Conservation (phyloP, 2,113 vertebrate genomes). For the Scopus umbretta region DNA sequence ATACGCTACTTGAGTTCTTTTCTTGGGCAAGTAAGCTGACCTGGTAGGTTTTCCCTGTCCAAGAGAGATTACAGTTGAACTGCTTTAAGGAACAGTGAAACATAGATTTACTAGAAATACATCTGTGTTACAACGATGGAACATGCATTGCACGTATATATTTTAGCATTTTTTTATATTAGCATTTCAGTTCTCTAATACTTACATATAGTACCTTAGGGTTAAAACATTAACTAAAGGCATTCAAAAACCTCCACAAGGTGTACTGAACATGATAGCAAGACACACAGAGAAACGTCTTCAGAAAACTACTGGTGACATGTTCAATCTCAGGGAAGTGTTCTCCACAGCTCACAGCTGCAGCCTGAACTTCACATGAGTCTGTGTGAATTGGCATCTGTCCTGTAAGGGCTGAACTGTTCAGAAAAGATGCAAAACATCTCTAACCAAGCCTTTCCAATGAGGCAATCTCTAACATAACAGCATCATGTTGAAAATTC, state of each 20-base stretch:
- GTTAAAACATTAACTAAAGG: not conserved
- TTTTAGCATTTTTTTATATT: not conserved
- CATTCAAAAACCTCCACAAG: not conserved
- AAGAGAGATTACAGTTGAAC: not conserved
- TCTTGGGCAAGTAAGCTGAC: not conserved
- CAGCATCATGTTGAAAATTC: not conserved
- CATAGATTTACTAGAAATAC: not conserved
- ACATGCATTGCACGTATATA: fast-evolving
- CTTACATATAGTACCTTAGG: not conserved
- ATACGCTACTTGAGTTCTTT: not conserved
- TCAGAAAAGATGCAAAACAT: constrained; percentile 11
- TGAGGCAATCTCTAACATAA: not conserved
- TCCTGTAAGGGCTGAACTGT: not conserved
- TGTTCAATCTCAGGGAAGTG: not conserved
- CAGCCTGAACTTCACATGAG: not conserved
- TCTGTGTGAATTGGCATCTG: constrained; percentile 1
- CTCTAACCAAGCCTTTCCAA: not conserved
- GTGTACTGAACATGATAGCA: not conserved
- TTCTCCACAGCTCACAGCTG: not conserved
- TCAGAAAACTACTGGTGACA: not conserved
- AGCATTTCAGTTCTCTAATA: not conserved
- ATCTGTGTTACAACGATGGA: not conserved
- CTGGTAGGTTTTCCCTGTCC: not conserved
- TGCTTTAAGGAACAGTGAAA: not conserved
- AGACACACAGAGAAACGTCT: not conserved